Percentiles rank a stretch among this genome's conserved stretches.
Evolutionary conservation across 2,888 invertebrate genomes (phyloP).

Genomic region (Caenorhabditis panamensis): DNA sequence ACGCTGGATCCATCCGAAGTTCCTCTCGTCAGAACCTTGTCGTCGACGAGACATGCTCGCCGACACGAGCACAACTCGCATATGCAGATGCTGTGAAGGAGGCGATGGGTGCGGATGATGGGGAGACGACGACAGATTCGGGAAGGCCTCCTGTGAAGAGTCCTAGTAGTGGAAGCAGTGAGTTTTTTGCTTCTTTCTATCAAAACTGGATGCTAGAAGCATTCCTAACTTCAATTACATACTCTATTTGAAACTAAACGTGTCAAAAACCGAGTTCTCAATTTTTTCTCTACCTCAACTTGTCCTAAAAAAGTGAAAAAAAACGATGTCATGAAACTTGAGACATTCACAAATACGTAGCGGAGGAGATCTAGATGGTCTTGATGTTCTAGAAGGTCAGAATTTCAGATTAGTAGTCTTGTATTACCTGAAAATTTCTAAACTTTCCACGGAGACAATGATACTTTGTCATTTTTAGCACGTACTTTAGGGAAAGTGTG

Average conservation of each 20-base stretch:
- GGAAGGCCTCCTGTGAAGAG: neutral
- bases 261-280: too few species aligned
- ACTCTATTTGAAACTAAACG: neutral
- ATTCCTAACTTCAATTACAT: too few species aligned
- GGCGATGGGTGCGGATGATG: constrained; percentile 31
- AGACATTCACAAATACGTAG: neutral
- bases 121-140: constrained; percentile 4
- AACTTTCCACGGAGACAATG: too few species aligned
- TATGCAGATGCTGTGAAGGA: constrained; percentile 72
- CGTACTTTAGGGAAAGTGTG: too few species aligned
- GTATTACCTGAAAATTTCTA: too few species aligned
- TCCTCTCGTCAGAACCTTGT: neutral
- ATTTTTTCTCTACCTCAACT: too few species aligned
- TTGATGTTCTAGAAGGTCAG: neutral
- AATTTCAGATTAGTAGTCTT: too few species aligned
- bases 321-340: neutral
- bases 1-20: constrained; percentile 22
- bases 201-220: too few species aligned
- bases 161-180: too few species aligned
- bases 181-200: too few species aligned
- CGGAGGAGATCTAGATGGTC: neutral
- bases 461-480: too few species aligned
- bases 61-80: constrained; percentile 50
- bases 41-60: constrained; percentile 21
- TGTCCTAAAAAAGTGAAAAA: neutral